These are phyloP conservation scores for Melipona quadrifasciata DNA, from an alignment of 1,140 invertebrate genomes.

Conservation along the genomic window DNA sequence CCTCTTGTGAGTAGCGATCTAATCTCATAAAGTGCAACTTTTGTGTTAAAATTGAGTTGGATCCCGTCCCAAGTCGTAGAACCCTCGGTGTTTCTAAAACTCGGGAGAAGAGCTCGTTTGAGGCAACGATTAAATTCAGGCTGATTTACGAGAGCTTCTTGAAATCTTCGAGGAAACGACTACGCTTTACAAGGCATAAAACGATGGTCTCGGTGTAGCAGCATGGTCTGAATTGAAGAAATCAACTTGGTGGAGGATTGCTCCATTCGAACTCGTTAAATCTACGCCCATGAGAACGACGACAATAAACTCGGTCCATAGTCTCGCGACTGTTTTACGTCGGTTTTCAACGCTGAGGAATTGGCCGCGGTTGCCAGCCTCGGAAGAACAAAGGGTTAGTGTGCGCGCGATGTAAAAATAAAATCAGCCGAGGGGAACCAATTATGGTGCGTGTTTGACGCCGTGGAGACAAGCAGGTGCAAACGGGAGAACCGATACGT, in stretches of 20 bases:
- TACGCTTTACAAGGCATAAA: conserved; percentile 6
- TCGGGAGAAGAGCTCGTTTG: neutral
- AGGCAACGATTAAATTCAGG: neutral
- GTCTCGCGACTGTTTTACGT: conserved; percentile 25
- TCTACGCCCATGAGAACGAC: conserved; percentile 22
- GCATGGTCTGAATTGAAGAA: neutral
- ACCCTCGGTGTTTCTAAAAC: neutral
- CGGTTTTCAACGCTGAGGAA: conserved; percentile 1
- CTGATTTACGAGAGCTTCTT: neutral
- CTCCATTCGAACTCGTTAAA: conserved; percentile 13
- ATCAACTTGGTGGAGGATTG: neutral
- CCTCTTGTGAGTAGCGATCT: too few species aligned
- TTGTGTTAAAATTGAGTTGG: neutral
- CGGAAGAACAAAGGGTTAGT: conserved; percentile 44
- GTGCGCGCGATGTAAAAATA: conserved; percentile 31
- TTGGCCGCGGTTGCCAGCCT: neutral
- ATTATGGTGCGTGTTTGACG: conserved; percentile 37
- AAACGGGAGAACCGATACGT: conserved; percentile 13
- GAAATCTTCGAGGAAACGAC: conserved; percentile 13
- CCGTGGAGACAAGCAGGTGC: conserved; percentile 52
- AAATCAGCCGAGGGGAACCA: conserved; percentile 47
- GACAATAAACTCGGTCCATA: conserved; percentile 6
- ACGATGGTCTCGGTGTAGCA: neutral
- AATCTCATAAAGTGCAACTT: neutral
- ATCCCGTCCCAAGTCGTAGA: neutral